Evolutionary conservation across 2,888 invertebrate genomes (phyloP).

Genomic region (Gymnoscelis rufifasciata): DNA sequence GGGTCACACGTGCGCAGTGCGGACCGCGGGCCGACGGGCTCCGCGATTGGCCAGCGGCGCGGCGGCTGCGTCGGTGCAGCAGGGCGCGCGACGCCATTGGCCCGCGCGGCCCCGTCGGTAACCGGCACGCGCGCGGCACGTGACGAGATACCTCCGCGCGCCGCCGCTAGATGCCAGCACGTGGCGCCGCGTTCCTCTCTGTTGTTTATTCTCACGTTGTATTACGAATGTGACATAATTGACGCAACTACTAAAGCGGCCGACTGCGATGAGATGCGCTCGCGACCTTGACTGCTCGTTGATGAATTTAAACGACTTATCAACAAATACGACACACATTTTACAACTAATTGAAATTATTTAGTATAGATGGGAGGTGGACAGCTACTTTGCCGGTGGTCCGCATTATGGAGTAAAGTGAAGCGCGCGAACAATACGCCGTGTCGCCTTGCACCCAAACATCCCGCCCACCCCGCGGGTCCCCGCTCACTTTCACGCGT

Average conservation of each 20-base stretch:
- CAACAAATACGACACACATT: too few species aligned
- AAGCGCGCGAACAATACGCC: too few species aligned
- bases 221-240: conserved; percentile 1
- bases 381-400: too few species aligned
- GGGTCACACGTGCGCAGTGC: conserved; percentile 69
- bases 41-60: conserved; percentile 41
- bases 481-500: too few species aligned
- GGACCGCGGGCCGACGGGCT: conserved; percentile 37
- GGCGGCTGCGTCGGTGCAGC: conserved; percentile 44
- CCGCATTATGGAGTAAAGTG: too few species aligned
- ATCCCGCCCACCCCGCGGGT: too few species aligned
- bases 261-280: not conserved
- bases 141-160: conserved; percentile 15
- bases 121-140: conserved; percentile 39
- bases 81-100: conserved; percentile 31
- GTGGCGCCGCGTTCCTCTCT: not conserved
- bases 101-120: conserved; percentile 50
- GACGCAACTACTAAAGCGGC: not conserved
- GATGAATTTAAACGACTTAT: not conserved
- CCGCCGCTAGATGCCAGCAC: conserved; percentile 48
- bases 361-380: too few species aligned
- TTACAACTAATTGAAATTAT: too few species aligned
- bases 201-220: not conserved
- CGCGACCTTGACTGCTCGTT: not conserved
- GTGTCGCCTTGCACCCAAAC: too few species aligned